Base-by-base conservation (phyloP, 2,797 vertebrate species). In the Sebastes itinus region DNA sequence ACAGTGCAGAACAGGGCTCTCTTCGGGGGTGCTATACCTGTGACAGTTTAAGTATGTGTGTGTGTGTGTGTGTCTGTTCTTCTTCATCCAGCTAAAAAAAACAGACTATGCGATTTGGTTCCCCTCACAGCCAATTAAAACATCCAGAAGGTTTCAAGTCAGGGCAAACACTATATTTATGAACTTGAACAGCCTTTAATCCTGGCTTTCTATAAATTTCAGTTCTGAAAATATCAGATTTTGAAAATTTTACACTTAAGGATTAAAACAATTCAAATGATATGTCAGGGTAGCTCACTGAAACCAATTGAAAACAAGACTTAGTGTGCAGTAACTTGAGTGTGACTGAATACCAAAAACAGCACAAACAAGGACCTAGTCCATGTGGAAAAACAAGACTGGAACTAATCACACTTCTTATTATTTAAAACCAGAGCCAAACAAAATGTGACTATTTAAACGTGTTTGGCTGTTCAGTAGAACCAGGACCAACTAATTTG, bases 41-140 rank as follows among this genome's bases (percentile, higher is more conserved):
- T 69, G 79, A 78, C 56, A 42, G 72, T 83, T 87, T 79, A 82
- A 82, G 60, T 83, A 59, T 76, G 28, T 55, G 64, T 79, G 75
- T 63, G 33, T 77, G 67, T 70, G 66, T 82, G 25, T 75, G 27
- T 54, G 63, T 79, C 30, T 79, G 75, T 66, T 35, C 61, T 71
- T 84, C 74, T 89, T 83, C 81, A 77, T 82, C 61, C 13, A 13
- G 52, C 72, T 84, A 62, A 78, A 23, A 81, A 79, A 80, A 88
- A 67, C 63, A 77, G 69, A 79, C 75, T 79, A 84, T 83, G 77
- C 81, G 80, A 86, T 85, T 69, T 71, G 75, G 77, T 90, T 91
- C 76, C 84, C 49, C 64, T 86, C 64, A 83, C 83, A 92, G 83
- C 80, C 82, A 87, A 64, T 90, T 86, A 89, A 91, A 91, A 72